Conservation (phyloP, 2,113 vertebrate genomes). For the Neofelis nebulosa region DNA sequence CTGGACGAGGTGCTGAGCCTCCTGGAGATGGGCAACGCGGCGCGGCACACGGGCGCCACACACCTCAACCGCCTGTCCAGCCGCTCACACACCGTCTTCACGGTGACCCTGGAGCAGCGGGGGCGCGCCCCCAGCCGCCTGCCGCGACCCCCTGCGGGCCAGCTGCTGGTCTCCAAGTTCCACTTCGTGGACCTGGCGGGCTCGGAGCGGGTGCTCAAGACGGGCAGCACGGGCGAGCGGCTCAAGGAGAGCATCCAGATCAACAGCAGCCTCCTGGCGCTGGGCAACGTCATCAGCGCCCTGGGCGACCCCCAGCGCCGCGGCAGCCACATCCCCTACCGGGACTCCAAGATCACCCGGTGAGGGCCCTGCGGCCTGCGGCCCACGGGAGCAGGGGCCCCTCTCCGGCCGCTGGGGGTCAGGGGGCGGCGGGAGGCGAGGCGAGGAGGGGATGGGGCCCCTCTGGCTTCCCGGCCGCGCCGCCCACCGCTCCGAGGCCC, state of each 20-base stretch:
- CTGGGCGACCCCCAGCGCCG: constrained; percentile 95
- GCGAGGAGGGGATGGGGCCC: neutral
- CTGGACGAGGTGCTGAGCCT: constrained; percentile 97
- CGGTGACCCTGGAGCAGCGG: constrained; percentile 95
- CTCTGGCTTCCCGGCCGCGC: fast-evolving
- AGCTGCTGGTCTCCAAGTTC: constrained; percentile 95
- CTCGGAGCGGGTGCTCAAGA: constrained; percentile 95
- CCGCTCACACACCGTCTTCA: constrained; percentile 97
- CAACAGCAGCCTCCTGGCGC: constrained; percentile 95
- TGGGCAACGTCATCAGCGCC: constrained; percentile 97
- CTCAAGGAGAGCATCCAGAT: constrained; percentile 98
- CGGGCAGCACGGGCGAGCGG: constrained; percentile 94
- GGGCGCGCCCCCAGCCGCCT: constrained; percentile 85
- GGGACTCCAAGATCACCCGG: constrained; percentile 99
- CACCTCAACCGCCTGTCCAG: constrained; percentile 95
- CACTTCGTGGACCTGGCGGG: constrained; percentile 98
- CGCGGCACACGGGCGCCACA: constrained; percentile 95
- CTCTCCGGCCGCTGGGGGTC: neutral
- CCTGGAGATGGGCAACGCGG: constrained; percentile 95
- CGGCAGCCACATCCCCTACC: constrained; percentile 95
- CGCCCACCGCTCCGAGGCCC: too few species aligned
- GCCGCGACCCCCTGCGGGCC: constrained; percentile 79
- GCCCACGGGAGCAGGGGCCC: neutral
- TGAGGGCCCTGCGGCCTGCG: constrained; percentile 57
- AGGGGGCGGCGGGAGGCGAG: neutral